Evolutionary conservation across 2,113 vertebrate species (phyloP).

Genomic region (Gymnogyps californianus): DNA sequence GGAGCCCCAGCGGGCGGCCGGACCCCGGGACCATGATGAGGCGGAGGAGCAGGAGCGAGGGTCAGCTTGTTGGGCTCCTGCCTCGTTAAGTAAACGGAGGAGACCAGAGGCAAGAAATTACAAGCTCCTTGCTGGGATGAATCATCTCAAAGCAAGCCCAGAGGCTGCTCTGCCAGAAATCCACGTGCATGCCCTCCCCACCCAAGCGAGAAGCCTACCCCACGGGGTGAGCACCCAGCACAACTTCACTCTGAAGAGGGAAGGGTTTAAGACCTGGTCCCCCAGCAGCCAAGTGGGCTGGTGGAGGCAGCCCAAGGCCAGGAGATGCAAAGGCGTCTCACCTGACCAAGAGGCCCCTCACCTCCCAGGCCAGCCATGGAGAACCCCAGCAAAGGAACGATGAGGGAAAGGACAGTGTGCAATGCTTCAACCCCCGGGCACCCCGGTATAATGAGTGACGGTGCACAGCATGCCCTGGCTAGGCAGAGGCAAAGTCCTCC

Average conservation of each 20-base stretch:
- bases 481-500: not conserved
- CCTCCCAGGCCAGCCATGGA: not conserved
- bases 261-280: not conserved
- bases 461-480: accelerated
- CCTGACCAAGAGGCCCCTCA: not conserved
- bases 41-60: not conserved
- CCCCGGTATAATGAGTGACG: accelerated
- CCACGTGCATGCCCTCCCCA: accelerated
- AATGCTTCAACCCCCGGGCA: accelerated
- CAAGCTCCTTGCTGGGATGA: not conserved
- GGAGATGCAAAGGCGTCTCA: not conserved
- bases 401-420: not conserved
- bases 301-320: not conserved
- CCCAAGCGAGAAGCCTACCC: not conserved
- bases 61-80: not conserved
- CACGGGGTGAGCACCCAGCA: not conserved
- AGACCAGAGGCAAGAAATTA: not conserved
- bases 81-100: not conserved
- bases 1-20: not conserved
- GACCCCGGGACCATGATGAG: accelerated
- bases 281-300: not conserved
- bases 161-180: not conserved
- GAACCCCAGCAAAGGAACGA: not conserved
- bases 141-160: not conserved
- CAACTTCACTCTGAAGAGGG: not conserved